phyloP scores from a whole-genome alignment of 2,888 invertebrate species.

The Eupithecia subumbrata region DNA sequence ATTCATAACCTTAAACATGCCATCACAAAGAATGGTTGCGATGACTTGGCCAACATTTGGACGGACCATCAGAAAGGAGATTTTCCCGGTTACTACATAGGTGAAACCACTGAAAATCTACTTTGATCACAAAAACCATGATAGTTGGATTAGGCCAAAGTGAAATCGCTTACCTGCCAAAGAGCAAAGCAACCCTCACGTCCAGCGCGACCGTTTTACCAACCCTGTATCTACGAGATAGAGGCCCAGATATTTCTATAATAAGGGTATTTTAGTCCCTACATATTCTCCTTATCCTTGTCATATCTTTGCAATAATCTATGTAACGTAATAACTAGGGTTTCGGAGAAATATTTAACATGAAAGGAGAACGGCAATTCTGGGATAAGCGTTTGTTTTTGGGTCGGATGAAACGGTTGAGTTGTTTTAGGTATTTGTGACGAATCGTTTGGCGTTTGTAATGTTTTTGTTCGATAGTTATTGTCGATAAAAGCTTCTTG shows the following conservation, averaged over 20 bases:
- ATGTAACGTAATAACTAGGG: slow-evolving; percentile 40
- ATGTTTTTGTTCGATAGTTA: slow-evolving; percentile 9
- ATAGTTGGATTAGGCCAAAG: background rate
- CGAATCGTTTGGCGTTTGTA: slow-evolving; percentile 3
- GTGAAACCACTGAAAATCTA: background rate
- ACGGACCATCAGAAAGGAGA: background rate
- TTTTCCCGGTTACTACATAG: background rate
- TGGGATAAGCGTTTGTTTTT: slow-evolving; percentile 36
- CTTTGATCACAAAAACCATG: background rate
- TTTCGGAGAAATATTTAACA: slow-evolving; percentile 42
- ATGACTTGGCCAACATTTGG: background rate
- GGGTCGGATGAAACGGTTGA: slow-evolving; percentile 33
- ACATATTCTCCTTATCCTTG: slow-evolving; percentile 45
- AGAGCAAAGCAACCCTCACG: slow-evolving; percentile 12
- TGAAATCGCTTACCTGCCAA: slow-evolving; percentile 20
- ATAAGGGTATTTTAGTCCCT: slow-evolving; percentile 43
- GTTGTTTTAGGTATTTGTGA: slow-evolving; percentile 23
- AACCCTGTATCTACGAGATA: slow-evolving; percentile 29
- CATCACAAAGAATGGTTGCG: background rate
- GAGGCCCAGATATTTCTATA: slow-evolving; percentile 41
- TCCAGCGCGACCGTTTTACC: slow-evolving; percentile 24
- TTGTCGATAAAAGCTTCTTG: background rate
- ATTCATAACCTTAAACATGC: no score
- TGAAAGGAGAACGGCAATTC: slow-evolving; percentile 35
- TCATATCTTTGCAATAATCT: slow-evolving; percentile 48